Base-by-base conservation (phyloP, 1,140 invertebrate species). In the Micrasema longulum region DNA sequence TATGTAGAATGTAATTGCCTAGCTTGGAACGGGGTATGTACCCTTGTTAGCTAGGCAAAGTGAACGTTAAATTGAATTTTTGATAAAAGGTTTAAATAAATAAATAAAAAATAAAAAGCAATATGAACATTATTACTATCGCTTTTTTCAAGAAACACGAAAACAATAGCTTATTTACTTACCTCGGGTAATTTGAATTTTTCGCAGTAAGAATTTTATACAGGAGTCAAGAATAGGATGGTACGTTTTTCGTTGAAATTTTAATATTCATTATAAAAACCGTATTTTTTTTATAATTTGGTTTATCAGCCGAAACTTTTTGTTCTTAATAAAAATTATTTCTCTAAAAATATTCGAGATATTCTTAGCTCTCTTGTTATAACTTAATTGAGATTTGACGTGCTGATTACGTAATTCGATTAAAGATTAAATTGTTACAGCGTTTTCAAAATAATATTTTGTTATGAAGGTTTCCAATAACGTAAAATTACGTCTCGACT, bases 371-470 rank as follows among this genome's bases (percentile, higher is more conserved):
- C 20, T 48, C 0, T 0, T 18, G 14, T 18, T 20, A 12, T 48
- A 48, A 18, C 20, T 48, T 9, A 48, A 48, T 48, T 48, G 1
- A 22, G 20, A 20, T 48, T 48, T 48, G 16, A 48, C 16, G 26
- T 31, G 26, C 7, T 18, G 16, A 48, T 2, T 20, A 48, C 6
- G 18, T 20, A 48, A 48, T 20, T 6, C n/a, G 22, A 53, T 53
- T 22, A 53, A 53, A 26, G 22, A 53, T 53, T 22, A 53, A 53
- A 26, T 26, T 20, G 18, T 14, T 11, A 53, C 18, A 53, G 23
- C 50, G 26, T 22, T 26, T 31, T 53, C 20, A 35, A 53, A 53
- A 23, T 53, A 53, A 53, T 22, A 12, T 53, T 53, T 31, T 26
- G 26, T 53, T 14, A 26, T 53, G 2, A 26, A 53, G 16, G 16